A percentile compares a stretch with the other conserved stretches of the same genome.
Conservation (phyloP, 2,888 invertebrate species). For the Cybosia mesomella region DNA sequence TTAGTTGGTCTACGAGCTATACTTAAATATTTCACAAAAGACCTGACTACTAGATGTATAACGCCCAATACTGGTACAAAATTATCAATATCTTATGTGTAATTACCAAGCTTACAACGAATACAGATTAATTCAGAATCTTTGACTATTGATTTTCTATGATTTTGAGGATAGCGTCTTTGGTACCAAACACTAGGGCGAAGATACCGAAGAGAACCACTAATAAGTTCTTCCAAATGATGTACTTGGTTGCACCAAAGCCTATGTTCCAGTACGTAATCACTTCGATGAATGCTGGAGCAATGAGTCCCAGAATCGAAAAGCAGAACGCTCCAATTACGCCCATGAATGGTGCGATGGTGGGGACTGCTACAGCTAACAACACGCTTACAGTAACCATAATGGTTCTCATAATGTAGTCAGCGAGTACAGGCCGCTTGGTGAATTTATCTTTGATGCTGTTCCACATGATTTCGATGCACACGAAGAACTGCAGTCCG, state of each 20-base stretch:
- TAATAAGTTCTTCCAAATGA: conserved; percentile 92
- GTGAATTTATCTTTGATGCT: conserved; percentile 91
- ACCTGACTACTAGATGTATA: conserved; percentile 31
- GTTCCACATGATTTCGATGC: conserved; percentile 97
- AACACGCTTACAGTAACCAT: conserved; percentile 90
- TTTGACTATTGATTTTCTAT: conserved; percentile 46
- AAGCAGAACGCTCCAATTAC: conserved; percentile 98
- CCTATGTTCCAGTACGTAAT: conserved; percentile 95
- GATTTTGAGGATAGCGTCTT: conserved; percentile 71
- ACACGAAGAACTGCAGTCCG: conserved; percentile 98
- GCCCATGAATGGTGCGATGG: conserved; percentile 95
- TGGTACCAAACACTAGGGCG: conserved; percentile 93
- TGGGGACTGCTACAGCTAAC: conserved; percentile 95
- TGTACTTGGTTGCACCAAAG: conserved; percentile 91
- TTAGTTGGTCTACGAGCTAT: conserved; percentile 20
- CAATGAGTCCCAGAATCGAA: conserved; percentile 95
- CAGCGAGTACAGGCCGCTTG: conserved; percentile 89
- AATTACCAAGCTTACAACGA: conserved; percentile 46
- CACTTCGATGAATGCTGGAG: conserved; percentile 94
- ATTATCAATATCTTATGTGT: conserved; percentile 35
- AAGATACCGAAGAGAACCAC: conserved; percentile 92
- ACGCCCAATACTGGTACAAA: conserved; percentile 45
- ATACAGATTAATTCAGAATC: conserved; percentile 52
- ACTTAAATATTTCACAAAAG: conserved; percentile 16
- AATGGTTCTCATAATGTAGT: conserved; percentile 91